Conservation (phyloP, 2,797 vertebrate genomes). For the Vireo griseus region DNA sequence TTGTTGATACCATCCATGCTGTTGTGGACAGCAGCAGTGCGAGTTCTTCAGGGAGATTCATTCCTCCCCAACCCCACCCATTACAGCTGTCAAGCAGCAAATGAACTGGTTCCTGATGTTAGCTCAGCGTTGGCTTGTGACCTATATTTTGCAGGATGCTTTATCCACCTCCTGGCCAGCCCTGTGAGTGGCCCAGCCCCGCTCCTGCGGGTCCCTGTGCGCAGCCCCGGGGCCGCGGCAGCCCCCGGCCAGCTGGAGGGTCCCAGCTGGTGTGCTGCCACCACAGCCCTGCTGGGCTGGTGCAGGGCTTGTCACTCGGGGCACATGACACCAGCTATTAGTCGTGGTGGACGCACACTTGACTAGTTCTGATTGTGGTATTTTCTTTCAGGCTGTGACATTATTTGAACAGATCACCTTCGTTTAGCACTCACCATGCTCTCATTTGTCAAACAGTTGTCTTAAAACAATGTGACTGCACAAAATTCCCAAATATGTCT, state of each 20-base stretch:
- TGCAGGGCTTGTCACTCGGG: not conserved
- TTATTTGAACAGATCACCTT: constrained; percentile 46
- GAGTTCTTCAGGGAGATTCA: not conserved
- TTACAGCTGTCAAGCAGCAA: not conserved
- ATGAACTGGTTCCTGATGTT: not conserved
- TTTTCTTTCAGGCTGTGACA: constrained; percentile 27
- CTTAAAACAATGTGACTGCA: not conserved
- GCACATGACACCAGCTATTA: constrained; percentile 18
- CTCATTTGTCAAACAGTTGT: constrained; percentile 28
- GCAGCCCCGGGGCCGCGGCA: not conserved
- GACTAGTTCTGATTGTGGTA: not conserved
- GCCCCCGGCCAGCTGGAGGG: constrained; percentile 13
- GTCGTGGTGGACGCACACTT: not conserved
- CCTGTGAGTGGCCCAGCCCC: accelerated
- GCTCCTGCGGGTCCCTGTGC: not conserved
- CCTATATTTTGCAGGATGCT: not conserved
- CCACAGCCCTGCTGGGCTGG: not conserved
- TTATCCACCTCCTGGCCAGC: not conserved
- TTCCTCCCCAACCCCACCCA: not conserved
- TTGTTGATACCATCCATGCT: not conserved
- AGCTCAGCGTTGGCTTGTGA: not conserved
- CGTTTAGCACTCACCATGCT: not conserved
- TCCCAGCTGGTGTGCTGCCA: constrained; percentile 32
- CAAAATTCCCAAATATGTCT: not conserved
- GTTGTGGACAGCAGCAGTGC: not conserved